Conservation (phyloP, 2,888 invertebrate species). For the Drosophila maculinotata region DNA sequence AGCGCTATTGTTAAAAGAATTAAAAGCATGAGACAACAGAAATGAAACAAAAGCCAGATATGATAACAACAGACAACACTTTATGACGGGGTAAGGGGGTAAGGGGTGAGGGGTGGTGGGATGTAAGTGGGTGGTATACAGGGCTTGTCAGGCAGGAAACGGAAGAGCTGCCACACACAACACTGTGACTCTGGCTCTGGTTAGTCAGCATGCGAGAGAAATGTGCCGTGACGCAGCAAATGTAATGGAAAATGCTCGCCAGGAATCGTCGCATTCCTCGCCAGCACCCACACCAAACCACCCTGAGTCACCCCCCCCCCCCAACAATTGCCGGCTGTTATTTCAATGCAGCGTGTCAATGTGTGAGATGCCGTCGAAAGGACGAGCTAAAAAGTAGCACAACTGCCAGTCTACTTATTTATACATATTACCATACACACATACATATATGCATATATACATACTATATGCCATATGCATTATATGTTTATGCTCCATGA, state of each 20-base stretch:
- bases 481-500: constrained; percentile 58
- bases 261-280: constrained; percentile 31
- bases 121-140: not conserved
- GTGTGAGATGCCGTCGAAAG: constrained; percentile 53
- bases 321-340: constrained; percentile 56
- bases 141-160: constrained; percentile 44
- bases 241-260: constrained; percentile 72
- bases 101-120: constrained; percentile 1
- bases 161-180: constrained; percentile 50
- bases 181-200: constrained; percentile 39
- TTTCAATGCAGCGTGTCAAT: constrained; percentile 74
- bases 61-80: constrained; percentile 56
- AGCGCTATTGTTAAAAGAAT: constrained; percentile 78
- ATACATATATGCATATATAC: not conserved
- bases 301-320: not conserved
- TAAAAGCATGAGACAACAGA: constrained; percentile 69
- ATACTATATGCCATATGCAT: constrained; percentile 23
- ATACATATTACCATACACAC: constrained; percentile 3
- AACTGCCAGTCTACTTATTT: constrained; percentile 43
- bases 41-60: constrained; percentile 73
- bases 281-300: not conserved
- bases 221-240: constrained; percentile 77
- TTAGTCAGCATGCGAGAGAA: constrained; percentile 68
- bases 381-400: constrained; percentile 42
- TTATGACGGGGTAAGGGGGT: not conserved